Base-by-base conservation (phyloP, 2,888 invertebrate genomes). In the Agrotis puta region DNA sequence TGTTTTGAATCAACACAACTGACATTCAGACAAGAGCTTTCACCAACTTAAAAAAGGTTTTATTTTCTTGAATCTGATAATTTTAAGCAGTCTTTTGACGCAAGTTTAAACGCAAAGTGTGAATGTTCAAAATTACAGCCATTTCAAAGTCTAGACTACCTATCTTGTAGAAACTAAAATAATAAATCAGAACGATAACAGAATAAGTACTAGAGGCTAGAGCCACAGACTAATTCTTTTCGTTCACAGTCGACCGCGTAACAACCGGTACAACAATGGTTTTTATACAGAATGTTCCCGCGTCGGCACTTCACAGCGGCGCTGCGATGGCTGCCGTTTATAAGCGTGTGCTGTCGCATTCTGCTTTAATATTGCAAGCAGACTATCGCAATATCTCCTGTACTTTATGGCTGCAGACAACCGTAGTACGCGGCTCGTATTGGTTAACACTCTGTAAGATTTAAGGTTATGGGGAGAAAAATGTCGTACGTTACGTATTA, bases 301-400 rank as follows among this genome's bases (percentile, higher is more conserved):
- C 67, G 64, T 77, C 39, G 64, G 67, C 81, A 70, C 59, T 71
- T 64, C 33, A 47, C 27, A 71, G 61, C 51, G 50, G 27, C 27
- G 39, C 39, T 39, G 39, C 4, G 39, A 39, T 3, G 33, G 1
- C 56, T 14, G 64, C 51, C 57, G 57, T 64, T 81, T 58, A 81
- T 67, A 77, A 66, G 68, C 61, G 62, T 69, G 61, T 62, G 67
- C 61, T 77, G 79, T 73, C 82, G 66, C 78, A 58, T 62, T 80
- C 58, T 77, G 59, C 74, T 78, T 82, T 74, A 81, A 78, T 82
- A 81, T 69, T 71, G 79, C 82, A 70, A 61, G 82, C 79, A 70
- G 66, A 39, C 74, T 82, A 81, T 81, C 69, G 74, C 82, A 69
- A 70, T 79, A 81, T 79, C 71, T 74, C 68, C n/a, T 39, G 59